Evolutionary conservation across 2,888 invertebrate genomes (phyloP), one percentile per base, ranked within the genome.

Genomic region (Drosophila sordidula): DNA sequence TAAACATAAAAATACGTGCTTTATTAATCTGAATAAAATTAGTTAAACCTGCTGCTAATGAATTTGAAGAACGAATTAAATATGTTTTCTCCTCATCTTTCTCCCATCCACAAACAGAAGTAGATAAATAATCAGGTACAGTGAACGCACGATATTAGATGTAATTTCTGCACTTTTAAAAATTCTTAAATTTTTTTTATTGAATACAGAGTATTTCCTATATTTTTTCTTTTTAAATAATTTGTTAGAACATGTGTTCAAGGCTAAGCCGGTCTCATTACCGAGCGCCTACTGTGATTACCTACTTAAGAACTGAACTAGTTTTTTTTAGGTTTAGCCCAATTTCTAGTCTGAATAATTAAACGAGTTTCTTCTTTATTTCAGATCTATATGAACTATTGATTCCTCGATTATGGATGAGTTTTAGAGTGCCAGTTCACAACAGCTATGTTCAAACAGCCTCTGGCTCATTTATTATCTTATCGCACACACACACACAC

Each of bases 391-490:
- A 4, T 12, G 12, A 34, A 12, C 11, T 34, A 34, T 34, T 34
- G 12, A 12, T 34, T 12, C 34, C 12, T 34, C 12, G 34, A 34
- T 34, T 34, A 34, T 34, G 34, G 34, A 11, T 34, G 12, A 34
- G 12, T 25, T 26, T 36, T 38, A 16, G 25, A 56, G 22, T 26
- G n/a, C 36, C 16, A 16, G 36, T n/a, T 12, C 14, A 4, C 25
- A 36, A 16, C 12, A 42, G 6, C 26, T 11, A 41, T 12, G 14
- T 34, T 22, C 3, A 29, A 9, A 12, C 8, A 41, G 25, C 18
- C 12, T 47, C 25, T 14, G 18, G 54, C 22, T 46, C 34, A 34
- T 34, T 34, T 34, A 34, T 34, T 67, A 74, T 57, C 61, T 75
- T 36, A 52, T 59, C 42, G 25, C 16, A n/a, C n/a, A n/a, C n/a